phyloP scores from a whole-genome alignment of 2,888 invertebrate species.

The Heliconius hortense region DNA sequence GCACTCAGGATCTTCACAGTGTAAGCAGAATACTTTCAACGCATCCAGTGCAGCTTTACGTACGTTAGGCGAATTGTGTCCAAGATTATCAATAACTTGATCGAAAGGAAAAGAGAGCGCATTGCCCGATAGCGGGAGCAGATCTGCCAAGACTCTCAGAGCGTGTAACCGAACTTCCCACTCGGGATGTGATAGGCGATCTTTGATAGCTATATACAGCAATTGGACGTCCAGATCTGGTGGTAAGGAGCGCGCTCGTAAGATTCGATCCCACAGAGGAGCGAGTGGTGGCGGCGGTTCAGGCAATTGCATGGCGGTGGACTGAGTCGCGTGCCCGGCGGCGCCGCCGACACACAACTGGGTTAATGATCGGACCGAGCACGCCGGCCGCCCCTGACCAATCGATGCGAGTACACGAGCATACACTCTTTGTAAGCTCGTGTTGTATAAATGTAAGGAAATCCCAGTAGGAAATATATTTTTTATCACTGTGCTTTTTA shows the following conservation, averaged over 20 bases:
- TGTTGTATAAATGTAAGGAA: slow-evolving; percentile 6
- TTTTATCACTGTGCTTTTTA: neutral
- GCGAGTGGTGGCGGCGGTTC: slow-evolving; percentile 83
- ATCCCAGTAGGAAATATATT: neutral
- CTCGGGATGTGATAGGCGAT: slow-evolving; percentile 89
- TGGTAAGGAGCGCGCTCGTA: slow-evolving; percentile 87
- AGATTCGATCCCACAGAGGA: slow-evolving; percentile 90
- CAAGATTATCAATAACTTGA: slow-evolving; percentile 89
- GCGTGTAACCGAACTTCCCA: slow-evolving; percentile 93
- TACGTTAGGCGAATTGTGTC: slow-evolving; percentile 90
- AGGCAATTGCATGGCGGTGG: slow-evolving; percentile 73
- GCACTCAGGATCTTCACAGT: slow-evolving; percentile 85
- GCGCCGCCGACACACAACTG: slow-evolving; percentile 78
- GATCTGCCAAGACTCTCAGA: slow-evolving; percentile 88
- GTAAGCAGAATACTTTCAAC: slow-evolving; percentile 86
- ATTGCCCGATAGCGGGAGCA: slow-evolving; percentile 87
- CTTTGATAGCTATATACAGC: slow-evolving; percentile 87
- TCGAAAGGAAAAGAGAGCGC: slow-evolving; percentile 87
- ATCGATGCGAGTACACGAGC: slow-evolving; percentile 61
- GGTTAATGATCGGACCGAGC: slow-evolving; percentile 80
- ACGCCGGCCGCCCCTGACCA: slow-evolving; percentile 72
- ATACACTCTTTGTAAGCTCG: slow-evolving; percentile 18
- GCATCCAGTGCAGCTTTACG: slow-evolving; percentile 90
- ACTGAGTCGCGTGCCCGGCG: slow-evolving; percentile 74
- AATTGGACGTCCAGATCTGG: slow-evolving; percentile 84